Base-by-base conservation (phyloP, 2,888 invertebrate genomes). In the Leptinotarsa haldemani region DNA sequence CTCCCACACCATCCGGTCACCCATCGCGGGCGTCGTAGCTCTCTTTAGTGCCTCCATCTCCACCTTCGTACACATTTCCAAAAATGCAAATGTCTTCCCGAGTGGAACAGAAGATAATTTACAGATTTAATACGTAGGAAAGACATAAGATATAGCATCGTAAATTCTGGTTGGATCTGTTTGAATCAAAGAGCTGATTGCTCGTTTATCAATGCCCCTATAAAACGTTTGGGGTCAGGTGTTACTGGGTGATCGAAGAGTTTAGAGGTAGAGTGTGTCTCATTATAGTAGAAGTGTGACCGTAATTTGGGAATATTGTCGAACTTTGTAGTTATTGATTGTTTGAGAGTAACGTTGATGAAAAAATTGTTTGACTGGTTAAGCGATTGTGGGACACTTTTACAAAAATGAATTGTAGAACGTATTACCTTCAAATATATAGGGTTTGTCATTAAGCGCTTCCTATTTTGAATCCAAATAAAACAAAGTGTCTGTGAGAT, bases 51-150 rank as follows among this genome's bases (percentile, higher is more conserved):
- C 73, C 70, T 71, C 72, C 75, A 77, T 73, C 77, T 75, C 74
- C 74, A 70, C 70, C 74, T 70, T 70, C 74, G 67, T 69, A 66
- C 65, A 64, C 64, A 64, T 78, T 76, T 78, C 77, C 78, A 78
- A 78, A 78, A 78, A 78, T 78, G 78, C 78, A 78, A 76, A 78
- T 70, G 78, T 74, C 68, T 78, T 73, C 69, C 72, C 71, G 74
- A 74, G 67, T 74, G 74, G 68, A 69, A 71, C 73, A 69, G 76
- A 61, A 63, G 66, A 77, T 78, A 78, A 78, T 78, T 78, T 73
- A 78, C 71, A 20, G 78, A 74, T 74, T 78, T 75, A 72, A 74
- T 76, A 77, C 70, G 78, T 71, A 73, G 72, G 72, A 74, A 76
- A 70, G 67, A 70, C 74, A 71, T 76, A 76, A 74, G 75, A 78